Evolutionary conservation across 1,140 invertebrate species (phyloP), one percentile per base, ranked within the genome.

Genomic region (Lepidurus packardi): DNA sequence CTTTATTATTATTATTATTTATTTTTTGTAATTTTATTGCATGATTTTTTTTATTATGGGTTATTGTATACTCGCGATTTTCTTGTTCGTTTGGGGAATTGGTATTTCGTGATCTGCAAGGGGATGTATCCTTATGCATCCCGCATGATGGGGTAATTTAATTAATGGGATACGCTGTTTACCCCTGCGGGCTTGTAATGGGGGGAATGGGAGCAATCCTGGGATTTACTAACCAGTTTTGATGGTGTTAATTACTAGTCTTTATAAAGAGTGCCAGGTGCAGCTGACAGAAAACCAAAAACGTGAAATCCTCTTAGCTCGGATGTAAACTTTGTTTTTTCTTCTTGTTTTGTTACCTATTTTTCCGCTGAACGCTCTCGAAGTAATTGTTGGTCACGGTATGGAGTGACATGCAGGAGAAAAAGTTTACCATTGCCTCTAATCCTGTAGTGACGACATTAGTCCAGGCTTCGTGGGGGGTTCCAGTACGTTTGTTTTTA

Each of bases 361-460:
- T 9, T 65, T 65, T 65, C 21, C 53, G 53, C 16, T 65, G 53
- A 9, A 65, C 53, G 21, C 21, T 65, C 21, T 65, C 53, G 16
- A 65, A 13, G 21, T 65, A 65, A 7, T 13, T 11, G 53, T 65
- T 65, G 53, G 53, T 65, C 21, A 65, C 53, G 53, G 9, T 65
- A 21, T 65, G 53, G 13, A 65, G 16, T 9, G 53, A 65, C 53
- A 65, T 65, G 21, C 53, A 65, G 9, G 53, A 65, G 53, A 65
- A 65, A 65, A 65, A 65, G 53, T 65, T 65, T 13, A 65, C 53
- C 53, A 65, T 65, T 65, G 53, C 53, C 21, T 65, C 53, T 65
- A 65, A 65, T 65, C 53, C 53, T 65, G 53, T n/a, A 21, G 53
- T 65, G 53, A 65, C 53, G 53, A 21, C 53, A 65, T 65, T 13